Evolutionary conservation across 2,888 invertebrate species (phyloP), one percentile per base, ranked within the genome.

Genomic region (Quadroppia sp.): DNA sequence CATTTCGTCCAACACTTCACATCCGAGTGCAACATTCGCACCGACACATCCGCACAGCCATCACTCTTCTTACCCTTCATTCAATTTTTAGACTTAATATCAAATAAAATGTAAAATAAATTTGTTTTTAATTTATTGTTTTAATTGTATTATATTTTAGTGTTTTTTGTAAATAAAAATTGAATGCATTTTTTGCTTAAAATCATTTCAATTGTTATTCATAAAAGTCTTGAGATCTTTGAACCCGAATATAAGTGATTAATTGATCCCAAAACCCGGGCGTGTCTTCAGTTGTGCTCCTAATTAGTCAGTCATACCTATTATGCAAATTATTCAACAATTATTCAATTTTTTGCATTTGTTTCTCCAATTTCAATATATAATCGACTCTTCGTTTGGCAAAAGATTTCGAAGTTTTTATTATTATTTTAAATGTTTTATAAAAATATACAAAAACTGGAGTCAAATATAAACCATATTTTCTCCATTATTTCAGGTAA

Each of bases 31-130:
- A 25, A 42, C 67, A 42, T 69, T 69, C 20, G 45, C 42, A 1
- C 25, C 45, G 0, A 13, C 40, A 25, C 69, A 69, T 28, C 69
- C 40, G 17, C 69, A 69, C 45, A 69, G 42, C 11, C 40, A 69
- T 45, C 42, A 69, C 45, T 9, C 69, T 1, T 69, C 69, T 45
- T 36, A 64, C 25, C 69, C 69, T 1, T 69, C 69, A 13, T 69
- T 69, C 45, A 69, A 69, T 17, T 69, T 69, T 45, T 69, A 64
- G 15, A 17, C 3, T 30, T 30, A 56, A 28, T 56, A 13, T 56
- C 13, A 25, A 53, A 61, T 36, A 17, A 13, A 61, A 17, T 23
- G n/a, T 56, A 56, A 61, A 9, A 11, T 61, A 32, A 36, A 40
- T 40, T 3, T 56, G 20, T 25, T 56, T 11, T 56, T n/a, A n/a